Base-by-base conservation (phyloP, 2,888 invertebrate genomes). In the Odontocolon sp. region DNA sequence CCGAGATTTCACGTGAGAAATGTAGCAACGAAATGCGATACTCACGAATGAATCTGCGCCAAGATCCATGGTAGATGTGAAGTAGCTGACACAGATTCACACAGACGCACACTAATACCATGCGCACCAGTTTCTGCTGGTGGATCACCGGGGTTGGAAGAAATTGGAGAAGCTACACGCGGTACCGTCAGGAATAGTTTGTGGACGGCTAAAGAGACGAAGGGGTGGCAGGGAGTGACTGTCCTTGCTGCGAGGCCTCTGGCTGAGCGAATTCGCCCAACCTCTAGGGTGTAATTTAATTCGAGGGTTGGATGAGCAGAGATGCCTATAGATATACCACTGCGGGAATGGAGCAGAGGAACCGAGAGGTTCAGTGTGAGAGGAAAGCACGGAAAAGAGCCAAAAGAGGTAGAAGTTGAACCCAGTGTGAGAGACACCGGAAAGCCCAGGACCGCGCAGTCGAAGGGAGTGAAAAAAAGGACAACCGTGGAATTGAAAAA, bases 231-330 rank as follows among this genome's bases (percentile, higher is more conserved):
- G 33, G 28, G 66, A 61, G 36, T 47, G 71, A 54, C 52, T 28
- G 59, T 68, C 63, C 68, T 68, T 31, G 47, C 63, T 36, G 8
- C 45, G 59, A 66, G 11, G 54, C 33, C 54, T 54, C 61, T 63
- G 54, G 23, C 71, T 67, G 66, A 68, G 57, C 75, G 74, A 59
- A 82, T 56, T 78, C 80, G 72, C 71, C 73, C 75, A 68, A 80
- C 81, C 82, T 79, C 82, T 69, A 45, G 77, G 80, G 76, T 83
- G 80, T 84, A 85, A 85, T 84, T 85, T 85, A 84, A 85, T 85
- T 85, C 84, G 77, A 82, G 83, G 79, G 80, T 81, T 78, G 83
- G 79, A 83, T 82, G 82, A 83, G 81, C 79, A 76, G 68, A 77
- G 80, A 79, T 56, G 75, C 80, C 78, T 83, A 81, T 75, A 82